phyloP scores from a whole-genome alignment of 2,888 invertebrate genomes.

The Mactromeris polynyma region DNA sequence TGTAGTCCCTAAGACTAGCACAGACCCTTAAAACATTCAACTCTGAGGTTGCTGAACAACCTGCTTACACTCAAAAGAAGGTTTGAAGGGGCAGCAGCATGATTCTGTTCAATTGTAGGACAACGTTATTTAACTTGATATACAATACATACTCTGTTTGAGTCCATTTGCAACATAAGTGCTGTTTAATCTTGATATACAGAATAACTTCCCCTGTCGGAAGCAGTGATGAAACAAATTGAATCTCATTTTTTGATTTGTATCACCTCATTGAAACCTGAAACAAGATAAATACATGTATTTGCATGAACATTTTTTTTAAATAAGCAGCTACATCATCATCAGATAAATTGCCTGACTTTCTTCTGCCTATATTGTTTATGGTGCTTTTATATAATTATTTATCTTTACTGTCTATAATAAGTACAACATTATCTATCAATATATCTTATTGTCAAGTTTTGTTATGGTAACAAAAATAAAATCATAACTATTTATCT shows the following conservation, averaged over 20 bases:
- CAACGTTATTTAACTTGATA: background rate
- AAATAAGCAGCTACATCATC: background rate
- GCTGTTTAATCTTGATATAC: background rate
- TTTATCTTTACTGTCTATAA: background rate
- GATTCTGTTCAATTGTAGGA: background rate
- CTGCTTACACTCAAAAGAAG: too few relatives aligned
- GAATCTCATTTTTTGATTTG: background rate
- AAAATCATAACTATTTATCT: too few relatives aligned
- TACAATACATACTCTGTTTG: background rate
- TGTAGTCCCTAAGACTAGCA: too few relatives aligned
- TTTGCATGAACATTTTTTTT: too few relatives aligned
- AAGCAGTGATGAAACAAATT: background rate
- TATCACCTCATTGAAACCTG: background rate
- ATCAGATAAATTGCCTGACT: background rate
- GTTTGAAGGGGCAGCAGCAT: too few relatives aligned
- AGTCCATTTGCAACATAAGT: background rate
- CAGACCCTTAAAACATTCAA: too few relatives aligned
- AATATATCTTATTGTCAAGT: background rate
- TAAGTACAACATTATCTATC: background rate
- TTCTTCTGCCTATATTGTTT: background rate
- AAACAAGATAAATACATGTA: background rate
- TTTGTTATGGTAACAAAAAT: background rate
- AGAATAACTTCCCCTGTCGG: background rate
- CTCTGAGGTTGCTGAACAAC: too few relatives aligned
- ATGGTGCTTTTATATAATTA: background rate